A percentile compares a stretch with the other conserved stretches of the same genome.
Conservation (phyloP, 2,888 invertebrate genomes). For the Isotomurus palustris region DNA sequence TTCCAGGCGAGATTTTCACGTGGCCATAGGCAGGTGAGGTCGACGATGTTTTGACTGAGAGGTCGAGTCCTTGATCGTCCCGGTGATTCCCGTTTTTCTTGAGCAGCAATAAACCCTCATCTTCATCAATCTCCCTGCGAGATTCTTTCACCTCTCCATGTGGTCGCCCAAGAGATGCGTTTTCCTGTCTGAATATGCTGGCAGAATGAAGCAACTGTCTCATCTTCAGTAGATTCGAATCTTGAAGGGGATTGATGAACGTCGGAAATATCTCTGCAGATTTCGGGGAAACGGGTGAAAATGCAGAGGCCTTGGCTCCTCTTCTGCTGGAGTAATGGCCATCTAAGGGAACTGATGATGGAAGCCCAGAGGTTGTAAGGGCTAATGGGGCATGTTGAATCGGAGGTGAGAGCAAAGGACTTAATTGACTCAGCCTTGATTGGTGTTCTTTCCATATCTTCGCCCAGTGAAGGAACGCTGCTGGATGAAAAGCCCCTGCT, state of each 20-base stretch:
- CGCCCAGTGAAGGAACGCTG: conserved; percentile 44
- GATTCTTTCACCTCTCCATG: too few species aligned
- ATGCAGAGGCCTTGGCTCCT: conserved; percentile 33
- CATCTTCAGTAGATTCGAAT: conserved; percentile 34
- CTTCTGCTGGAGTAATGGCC: not conserved
- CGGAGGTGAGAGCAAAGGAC: conserved; percentile 2
- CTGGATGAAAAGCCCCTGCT: conserved; percentile 32
- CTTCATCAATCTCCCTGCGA: not conserved
- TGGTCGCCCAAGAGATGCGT: too few species aligned
- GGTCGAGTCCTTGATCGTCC: conserved; percentile 16
- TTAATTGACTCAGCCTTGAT: conserved; percentile 18
- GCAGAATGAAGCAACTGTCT: conserved; percentile 37
- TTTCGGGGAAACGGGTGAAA: conserved; percentile 42
- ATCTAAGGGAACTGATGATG: not conserved
- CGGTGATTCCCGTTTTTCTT: not conserved
- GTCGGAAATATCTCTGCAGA: conserved; percentile 15
- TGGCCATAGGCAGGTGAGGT: too few species aligned
- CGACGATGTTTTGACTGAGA: conserved; percentile 24
- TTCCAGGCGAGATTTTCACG: conserved; percentile 7
- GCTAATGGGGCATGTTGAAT: conserved; percentile 36
- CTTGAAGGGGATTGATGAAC: conserved; percentile 13
- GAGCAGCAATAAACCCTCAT: not conserved
- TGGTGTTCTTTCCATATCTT: conserved; percentile 39
- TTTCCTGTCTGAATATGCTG: too few species aligned
- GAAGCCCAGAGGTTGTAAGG: conserved; percentile 28